Evolutionary conservation across 2,113 vertebrate genomes (phyloP).

Genomic region (Poeciliopsis prolifica): DNA sequence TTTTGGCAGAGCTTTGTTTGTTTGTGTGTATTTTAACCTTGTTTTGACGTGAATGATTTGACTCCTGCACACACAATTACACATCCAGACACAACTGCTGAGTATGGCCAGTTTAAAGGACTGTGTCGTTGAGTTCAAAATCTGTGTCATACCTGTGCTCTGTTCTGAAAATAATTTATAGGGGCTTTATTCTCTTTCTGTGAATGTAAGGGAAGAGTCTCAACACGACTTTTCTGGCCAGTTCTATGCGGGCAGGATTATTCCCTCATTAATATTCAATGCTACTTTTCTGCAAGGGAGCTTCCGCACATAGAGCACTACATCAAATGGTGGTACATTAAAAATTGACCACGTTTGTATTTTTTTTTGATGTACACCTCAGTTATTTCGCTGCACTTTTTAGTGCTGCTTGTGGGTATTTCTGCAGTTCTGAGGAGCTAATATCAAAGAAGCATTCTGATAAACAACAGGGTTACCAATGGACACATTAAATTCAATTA

Average conservation of each 20-base stretch:
- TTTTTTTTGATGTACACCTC: slow-evolving; percentile 46
- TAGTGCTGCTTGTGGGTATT: background rate
- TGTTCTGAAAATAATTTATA: slow-evolving; percentile 57
- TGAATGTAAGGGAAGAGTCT: slow-evolving; percentile 50
- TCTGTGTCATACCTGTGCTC: slow-evolving; percentile 12
- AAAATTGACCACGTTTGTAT: slow-evolving; percentile 57
- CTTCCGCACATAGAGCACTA: slow-evolving; percentile 44
- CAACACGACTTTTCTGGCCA: slow-evolving; percentile 59
- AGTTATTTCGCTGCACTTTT: slow-evolving; percentile 19
- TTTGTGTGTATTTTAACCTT: slow-evolving; percentile 18
- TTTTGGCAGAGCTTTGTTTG: slow-evolving; percentile 3
- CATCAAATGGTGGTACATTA: slow-evolving; percentile 63
- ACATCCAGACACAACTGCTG: slow-evolving; percentile 9
- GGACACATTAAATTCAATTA: background rate
- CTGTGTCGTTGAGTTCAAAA: slow-evolving; percentile 13
- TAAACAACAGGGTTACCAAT: background rate
- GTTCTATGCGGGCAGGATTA: slow-evolving; percentile 57
- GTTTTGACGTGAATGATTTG: slow-evolving; percentile 34
- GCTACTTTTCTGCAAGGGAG: slow-evolving; percentile 60
- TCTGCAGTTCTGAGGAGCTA: background rate
- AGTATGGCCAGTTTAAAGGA: slow-evolving; percentile 16
- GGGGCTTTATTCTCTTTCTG: slow-evolving; percentile 41
- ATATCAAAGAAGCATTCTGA: background rate
- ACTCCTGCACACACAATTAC: slow-evolving; percentile 21
- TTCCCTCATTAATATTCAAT: slow-evolving; percentile 72